A percentile compares a stretch with the other conserved stretches of the same genome.
phyloP scores from a whole-genome alignment of 1,140 invertebrate genomes.

The Lethocerus indicus region DNA sequence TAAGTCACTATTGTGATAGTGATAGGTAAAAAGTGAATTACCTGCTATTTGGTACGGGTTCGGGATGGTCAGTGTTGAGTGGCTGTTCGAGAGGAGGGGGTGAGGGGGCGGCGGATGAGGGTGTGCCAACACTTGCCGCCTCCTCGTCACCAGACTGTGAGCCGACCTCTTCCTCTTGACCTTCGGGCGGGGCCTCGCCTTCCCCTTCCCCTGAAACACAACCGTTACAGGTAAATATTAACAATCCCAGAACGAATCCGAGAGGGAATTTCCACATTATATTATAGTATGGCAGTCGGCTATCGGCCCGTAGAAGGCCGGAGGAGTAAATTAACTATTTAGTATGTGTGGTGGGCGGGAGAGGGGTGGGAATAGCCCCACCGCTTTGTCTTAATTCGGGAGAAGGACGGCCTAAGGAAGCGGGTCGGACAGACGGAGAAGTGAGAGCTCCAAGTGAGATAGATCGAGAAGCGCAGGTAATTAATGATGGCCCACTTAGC shows the following conservation, averaged over 20 bases:
- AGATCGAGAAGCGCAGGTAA: constrained; percentile 9
- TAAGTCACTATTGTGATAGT: too few species aligned
- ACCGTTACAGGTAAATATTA: not conserved
- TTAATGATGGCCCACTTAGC: constrained; percentile 10
- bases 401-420: constrained; percentile 1
- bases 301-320: not conserved
- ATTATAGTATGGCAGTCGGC: too few species aligned
- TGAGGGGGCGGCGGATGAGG: constrained; percentile 16
- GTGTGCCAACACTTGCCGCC: constrained; percentile 18
- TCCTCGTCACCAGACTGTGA: constrained; percentile 19
- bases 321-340: not conserved
- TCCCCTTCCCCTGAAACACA: constrained; percentile 22
- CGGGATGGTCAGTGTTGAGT: too few species aligned
- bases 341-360: not conserved
- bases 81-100: constrained; percentile 17
- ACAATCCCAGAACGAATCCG: too few species aligned
- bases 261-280: too few species aligned
- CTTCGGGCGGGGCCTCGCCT: constrained; percentile 21
- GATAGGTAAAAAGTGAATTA: too few species aligned
- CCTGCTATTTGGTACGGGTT: too few species aligned
- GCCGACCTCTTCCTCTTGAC: constrained; percentile 20
- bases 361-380: too few species aligned
- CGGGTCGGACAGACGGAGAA: constrained; percentile 6
- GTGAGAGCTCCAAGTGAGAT: constrained; percentile 10
- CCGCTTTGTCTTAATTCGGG: constrained; percentile 13